Percentiles rank a stretch among this genome's conserved stretches.
Evolutionary conservation across 1,140 invertebrate genomes (phyloP).

Genomic region (Drosophila persimilis): DNA sequence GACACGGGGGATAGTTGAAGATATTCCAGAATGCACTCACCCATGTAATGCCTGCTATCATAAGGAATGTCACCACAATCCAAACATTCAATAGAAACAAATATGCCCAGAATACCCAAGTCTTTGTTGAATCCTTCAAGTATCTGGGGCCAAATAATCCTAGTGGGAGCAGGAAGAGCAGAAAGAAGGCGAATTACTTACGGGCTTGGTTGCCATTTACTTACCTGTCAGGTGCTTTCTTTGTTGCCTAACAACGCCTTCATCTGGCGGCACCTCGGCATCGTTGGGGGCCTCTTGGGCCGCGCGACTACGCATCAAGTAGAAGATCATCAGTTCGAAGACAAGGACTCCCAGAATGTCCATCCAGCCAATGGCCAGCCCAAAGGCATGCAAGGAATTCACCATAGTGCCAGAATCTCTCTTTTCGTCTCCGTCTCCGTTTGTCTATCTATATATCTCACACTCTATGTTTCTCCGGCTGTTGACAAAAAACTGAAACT

Average conservation of each 20-base stretch:
- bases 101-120: conserved; percentile 53
- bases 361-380: conserved; percentile 64
- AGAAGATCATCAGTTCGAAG: conserved; percentile 62
- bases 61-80: conserved; percentile 50
- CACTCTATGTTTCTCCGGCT: conserved; percentile 8
- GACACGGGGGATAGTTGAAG: neutral
- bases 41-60: conserved; percentile 57
- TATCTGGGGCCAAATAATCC: conserved; percentile 14
- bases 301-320: conserved; percentile 25
- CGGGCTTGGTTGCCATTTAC: neutral
- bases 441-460: conserved; percentile 1
- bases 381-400: conserved; percentile 53
- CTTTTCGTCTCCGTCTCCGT: neutral
- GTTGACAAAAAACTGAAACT: conserved; percentile 49
- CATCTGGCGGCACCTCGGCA: neutral
- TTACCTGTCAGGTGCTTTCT: neutral
- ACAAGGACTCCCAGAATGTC: conserved; percentile 57
- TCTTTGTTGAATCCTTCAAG: conserved; percentile 8
- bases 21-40: conserved; percentile 17
- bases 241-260: neutral
- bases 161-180: neutral
- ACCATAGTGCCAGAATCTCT: conserved; percentile 24
- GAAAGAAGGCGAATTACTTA: neutral
- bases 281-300: neutral
- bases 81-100: conserved; percentile 58